A percentile compares a stretch with the other conserved stretches of the same genome.
These are phyloP conservation scores for Protobothrops flavoviridis DNA, from an alignment of 2,113 vertebrate genomes.

Conservation along the genomic window DNA sequence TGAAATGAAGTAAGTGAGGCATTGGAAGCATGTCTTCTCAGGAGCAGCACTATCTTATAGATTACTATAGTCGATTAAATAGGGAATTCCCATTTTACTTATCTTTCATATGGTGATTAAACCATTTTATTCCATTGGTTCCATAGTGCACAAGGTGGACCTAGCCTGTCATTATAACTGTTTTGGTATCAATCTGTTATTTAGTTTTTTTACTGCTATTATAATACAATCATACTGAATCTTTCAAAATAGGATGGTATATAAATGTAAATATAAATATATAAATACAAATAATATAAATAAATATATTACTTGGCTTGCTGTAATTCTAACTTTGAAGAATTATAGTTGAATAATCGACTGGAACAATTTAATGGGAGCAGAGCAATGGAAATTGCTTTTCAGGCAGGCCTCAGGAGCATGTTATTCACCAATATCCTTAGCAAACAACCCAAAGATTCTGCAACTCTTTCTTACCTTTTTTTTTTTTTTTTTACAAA, in stretches of 20 bases:
- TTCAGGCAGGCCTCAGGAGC: not conserved
- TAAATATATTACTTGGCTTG: not conserved
- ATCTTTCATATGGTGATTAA: not conserved
- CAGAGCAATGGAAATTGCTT: not conserved
- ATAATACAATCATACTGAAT: not conserved
- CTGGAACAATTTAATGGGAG: not conserved
- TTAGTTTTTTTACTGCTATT: not conserved
- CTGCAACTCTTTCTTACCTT: not conserved
- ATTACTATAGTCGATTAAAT: not conserved
- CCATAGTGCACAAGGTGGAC: not conserved
- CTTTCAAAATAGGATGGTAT: not conserved
- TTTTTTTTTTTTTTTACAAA: not conserved
- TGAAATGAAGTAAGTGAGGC: not conserved
- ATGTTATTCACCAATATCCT: not conserved
- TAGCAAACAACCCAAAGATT: not conserved
- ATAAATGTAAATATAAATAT: not conserved
- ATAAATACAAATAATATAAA: not conserved
- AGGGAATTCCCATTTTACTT: not conserved
- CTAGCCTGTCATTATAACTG: not conserved
- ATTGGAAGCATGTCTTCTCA: not conserved
- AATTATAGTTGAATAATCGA: not conserved
- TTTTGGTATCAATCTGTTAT: not conserved
- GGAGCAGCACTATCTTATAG: not conserved
- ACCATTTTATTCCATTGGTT: not conserved
- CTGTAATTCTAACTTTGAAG: not conserved